These are phyloP conservation scores for Plebejus argus DNA, from an alignment of 2,888 invertebrate genomes.

Conservation along the genomic window DNA sequence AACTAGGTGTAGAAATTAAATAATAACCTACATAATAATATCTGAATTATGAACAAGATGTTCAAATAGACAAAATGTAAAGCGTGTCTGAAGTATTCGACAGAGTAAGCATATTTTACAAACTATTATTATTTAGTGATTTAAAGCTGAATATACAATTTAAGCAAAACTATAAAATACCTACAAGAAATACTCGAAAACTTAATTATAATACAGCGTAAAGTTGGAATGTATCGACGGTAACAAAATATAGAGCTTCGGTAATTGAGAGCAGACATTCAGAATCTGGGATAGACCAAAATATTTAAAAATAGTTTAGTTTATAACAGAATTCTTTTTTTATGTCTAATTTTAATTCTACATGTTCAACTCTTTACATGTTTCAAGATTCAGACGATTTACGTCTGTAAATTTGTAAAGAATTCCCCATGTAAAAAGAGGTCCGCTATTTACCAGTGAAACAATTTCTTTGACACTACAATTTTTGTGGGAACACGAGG, in stretches of 20 bases:
- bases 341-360: no score
- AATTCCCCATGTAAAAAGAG: no score
- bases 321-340: no score
- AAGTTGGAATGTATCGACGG: background rate
- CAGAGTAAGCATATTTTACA: background rate
- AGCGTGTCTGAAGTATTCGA: background rate
- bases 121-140: background rate
- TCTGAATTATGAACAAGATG: background rate
- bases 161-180: background rate
- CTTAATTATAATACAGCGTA: background rate
- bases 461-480: no score
- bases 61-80: slow-evolving; percentile 10
- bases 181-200: background rate
- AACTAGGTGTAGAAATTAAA: background rate
- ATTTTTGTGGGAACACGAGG: no score
- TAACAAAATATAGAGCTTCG: background rate
- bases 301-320: background rate
- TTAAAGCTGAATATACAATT: background rate
- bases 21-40: slow-evolving; percentile 7
- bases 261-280: background rate
- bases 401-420: no score
- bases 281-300: background rate
- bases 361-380: no score
- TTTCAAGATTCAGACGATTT: no score
- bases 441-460: no score